A percentile compares a stretch with the other conserved stretches of the same genome.
These are phyloP conservation scores for Hydropotes inermis DNA, from an alignment of 2,113 vertebrate genomes.

Conservation along the genomic window DNA sequence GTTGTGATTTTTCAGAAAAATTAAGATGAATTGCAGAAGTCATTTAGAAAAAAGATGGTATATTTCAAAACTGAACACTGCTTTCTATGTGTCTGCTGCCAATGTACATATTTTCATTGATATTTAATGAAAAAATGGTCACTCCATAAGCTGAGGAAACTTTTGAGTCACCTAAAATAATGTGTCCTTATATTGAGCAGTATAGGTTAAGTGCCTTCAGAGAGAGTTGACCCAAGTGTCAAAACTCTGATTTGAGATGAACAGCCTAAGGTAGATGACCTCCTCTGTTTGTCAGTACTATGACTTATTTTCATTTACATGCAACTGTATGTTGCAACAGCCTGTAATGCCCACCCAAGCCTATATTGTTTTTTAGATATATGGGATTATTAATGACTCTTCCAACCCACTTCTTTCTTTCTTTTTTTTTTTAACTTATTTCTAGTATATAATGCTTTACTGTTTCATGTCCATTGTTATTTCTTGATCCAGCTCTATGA, in stretches of 20 bases:
- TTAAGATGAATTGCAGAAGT: slow-evolving; percentile 6
- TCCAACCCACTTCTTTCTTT: background rate
- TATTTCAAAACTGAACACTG: slow-evolving; percentile 31
- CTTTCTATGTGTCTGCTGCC: background rate
- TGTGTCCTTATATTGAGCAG: background rate
- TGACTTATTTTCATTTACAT: background rate
- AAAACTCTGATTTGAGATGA: background rate
- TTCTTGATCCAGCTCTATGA: background rate
- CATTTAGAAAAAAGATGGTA: background rate
- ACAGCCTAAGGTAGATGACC: background rate
- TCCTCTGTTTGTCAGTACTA: background rate
- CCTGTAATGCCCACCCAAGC: background rate
- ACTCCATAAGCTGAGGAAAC: slow-evolving; percentile 13
- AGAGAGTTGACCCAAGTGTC: background rate
- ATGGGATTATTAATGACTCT: background rate
- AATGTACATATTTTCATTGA: slow-evolving; percentile 20
- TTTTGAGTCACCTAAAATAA: background rate
- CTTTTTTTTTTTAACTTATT: background rate
- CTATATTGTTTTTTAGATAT: background rate
- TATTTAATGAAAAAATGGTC: slow-evolving; percentile 4
- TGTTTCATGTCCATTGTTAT: background rate
- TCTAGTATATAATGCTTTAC: background rate
- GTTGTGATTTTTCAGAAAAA: slow-evolving; percentile 29
- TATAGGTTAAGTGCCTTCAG: background rate
- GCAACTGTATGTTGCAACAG: background rate